Evolutionary conservation across 2,888 invertebrate species (phyloP).

Genomic region (Drymonia ruficornis): DNA sequence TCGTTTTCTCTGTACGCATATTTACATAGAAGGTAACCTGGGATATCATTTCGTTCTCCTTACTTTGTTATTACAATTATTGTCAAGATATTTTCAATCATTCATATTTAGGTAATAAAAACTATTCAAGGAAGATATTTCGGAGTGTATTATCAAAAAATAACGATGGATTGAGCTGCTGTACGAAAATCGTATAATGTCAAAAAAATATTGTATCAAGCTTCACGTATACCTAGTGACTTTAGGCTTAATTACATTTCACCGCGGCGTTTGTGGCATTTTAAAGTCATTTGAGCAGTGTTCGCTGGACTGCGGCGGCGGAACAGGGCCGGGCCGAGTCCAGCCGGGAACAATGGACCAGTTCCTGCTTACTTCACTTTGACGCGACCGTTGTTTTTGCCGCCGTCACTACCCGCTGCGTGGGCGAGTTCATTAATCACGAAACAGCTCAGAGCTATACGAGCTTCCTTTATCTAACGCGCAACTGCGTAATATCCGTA

Average conservation of each 20-base stretch:
- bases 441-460: slow-evolving; percentile 67
- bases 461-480: slow-evolving; percentile 65
- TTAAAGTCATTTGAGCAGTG: slow-evolving; percentile 36
- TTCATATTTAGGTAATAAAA: too few species aligned
- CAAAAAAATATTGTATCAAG: too few species aligned
- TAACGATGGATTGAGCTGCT: too few species aligned
- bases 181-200: too few species aligned
- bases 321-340: slow-evolving; percentile 45
- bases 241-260: background rate
- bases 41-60: too few species aligned
- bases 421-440: slow-evolving; percentile 78
- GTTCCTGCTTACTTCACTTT: slow-evolving; percentile 64
- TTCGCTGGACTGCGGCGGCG: slow-evolving; percentile 41
- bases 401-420: slow-evolving; percentile 53
- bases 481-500: slow-evolving; percentile 39
- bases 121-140: too few species aligned
- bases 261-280: slow-evolving; percentile 19
- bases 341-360: slow-evolving; percentile 58
- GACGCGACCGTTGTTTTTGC: slow-evolving; percentile 72
- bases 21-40: too few species aligned
- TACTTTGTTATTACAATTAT: too few species aligned
- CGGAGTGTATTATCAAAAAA: too few species aligned
- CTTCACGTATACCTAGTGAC: too few species aligned
- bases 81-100: too few species aligned
- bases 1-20: too few species aligned